These are phyloP conservation scores for Drosophila sechellia DNA, from an alignment of 1,140 invertebrate genomes.

Conservation along the genomic window DNA sequence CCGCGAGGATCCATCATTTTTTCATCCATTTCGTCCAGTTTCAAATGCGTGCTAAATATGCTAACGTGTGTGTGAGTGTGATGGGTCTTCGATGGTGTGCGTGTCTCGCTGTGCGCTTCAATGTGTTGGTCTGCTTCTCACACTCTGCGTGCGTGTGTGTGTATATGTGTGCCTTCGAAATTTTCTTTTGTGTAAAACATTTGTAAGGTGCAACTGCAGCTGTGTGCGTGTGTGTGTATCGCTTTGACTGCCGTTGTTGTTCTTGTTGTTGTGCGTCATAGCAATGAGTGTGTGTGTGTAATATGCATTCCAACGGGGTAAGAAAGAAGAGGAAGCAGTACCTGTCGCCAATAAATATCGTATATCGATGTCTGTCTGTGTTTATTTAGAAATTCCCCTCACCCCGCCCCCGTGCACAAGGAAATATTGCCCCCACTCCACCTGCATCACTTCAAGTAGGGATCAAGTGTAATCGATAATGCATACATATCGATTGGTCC, in stretches of 20 bases:
- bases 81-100: conserved; percentile 22
- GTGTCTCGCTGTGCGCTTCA: conserved; percentile 32
- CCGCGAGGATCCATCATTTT: conserved; percentile 30
- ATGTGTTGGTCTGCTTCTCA: conserved; percentile 8
- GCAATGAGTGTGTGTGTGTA: conserved; percentile 49
- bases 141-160: conserved; percentile 13
- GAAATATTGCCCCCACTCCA: neutral
- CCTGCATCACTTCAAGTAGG: neutral
- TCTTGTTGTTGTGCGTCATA: conserved; percentile 55
- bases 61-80: conserved; percentile 31
- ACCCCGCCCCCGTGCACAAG: neutral
- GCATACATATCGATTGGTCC: conserved; percentile 31
- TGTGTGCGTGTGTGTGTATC: conserved; percentile 52
- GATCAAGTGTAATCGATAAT: conserved; percentile 44
- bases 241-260: conserved; percentile 29
- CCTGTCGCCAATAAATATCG: conserved; percentile 56
- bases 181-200: conserved; percentile 77
- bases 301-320: conserved; percentile 82
- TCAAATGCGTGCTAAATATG: conserved; percentile 63
- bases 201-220: conserved; percentile 77
- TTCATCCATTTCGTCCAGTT: conserved; percentile 24
- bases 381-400: conserved; percentile 41
- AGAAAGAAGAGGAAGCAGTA: conserved; percentile 47
- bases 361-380: conserved; percentile 40
- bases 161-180: conserved; percentile 42